These are phyloP conservation scores for Nomada flava DNA, from an alignment of 2,888 invertebrate genomes.

Conservation along the genomic window DNA sequence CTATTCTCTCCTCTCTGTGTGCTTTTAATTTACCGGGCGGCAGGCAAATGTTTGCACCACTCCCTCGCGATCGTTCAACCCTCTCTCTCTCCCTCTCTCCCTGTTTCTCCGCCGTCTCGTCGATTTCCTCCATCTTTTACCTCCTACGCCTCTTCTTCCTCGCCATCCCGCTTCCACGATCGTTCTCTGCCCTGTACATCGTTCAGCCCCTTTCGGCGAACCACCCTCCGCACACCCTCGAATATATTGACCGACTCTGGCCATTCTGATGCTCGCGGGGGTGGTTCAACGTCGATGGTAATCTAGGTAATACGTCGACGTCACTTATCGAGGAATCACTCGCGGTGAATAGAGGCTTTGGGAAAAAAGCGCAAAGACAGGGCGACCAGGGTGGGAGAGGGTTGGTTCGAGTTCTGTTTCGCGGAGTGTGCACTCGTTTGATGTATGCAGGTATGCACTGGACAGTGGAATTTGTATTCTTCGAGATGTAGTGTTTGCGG, in stretches of 20 bases:
- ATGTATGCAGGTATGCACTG: background rate
- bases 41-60: constrained; percentile 84
- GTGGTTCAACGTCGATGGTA: constrained; percentile 68
- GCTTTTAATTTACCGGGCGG: constrained; percentile 84
- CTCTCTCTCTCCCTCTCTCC: constrained; percentile 67
- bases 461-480: constrained; percentile 4
- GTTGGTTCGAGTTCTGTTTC: background rate
- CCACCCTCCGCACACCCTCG: constrained; percentile 50
- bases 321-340: constrained; percentile 72
- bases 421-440: background rate
- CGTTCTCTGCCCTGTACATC: constrained; percentile 50
- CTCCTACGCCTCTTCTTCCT: constrained; percentile 70
- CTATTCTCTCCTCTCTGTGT: constrained; percentile 81
- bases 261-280: constrained; percentile 55
- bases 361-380: too few species aligned
- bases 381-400: background rate
- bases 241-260: constrained; percentile 77
- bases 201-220: constrained; percentile 18
- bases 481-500: background rate
- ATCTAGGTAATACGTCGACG: constrained; percentile 77
- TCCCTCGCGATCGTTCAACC: constrained; percentile 82
- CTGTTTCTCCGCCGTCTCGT: constrained; percentile 66
- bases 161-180: constrained; percentile 56
- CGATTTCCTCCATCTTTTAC: constrained; percentile 59
- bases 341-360: background rate